These are phyloP conservation scores for Nebria salina DNA, from an alignment of 2,888 invertebrate species.

Conservation along the genomic window DNA sequence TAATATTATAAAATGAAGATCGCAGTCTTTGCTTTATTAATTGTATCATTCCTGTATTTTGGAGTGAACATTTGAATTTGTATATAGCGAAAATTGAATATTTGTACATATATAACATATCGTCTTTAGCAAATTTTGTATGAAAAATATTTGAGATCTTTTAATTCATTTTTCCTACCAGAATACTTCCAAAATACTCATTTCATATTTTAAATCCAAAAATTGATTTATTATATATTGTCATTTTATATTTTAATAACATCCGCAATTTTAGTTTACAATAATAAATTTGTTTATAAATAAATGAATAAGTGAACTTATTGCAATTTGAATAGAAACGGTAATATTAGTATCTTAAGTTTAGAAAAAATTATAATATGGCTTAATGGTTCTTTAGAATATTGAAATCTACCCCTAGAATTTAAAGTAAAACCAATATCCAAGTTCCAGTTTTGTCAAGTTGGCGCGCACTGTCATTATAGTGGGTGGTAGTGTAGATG, in stretches of 20 bases:
- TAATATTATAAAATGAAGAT: conserved; percentile 28
- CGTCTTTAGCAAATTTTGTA: conserved; percentile 45
- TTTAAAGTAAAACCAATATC: neutral
- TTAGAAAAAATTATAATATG: no score
- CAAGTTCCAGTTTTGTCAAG: neutral
- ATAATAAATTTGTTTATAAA: no score
- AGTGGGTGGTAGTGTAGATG: conserved; percentile 24
- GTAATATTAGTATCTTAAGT: no score
- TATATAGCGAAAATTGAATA: conserved; percentile 33
- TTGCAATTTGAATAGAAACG: no score
- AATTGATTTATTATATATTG: neutral
- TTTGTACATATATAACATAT: conserved; percentile 44
- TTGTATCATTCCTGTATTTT: conserved; percentile 37
- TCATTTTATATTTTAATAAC: neutral
- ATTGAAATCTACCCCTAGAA: neutral
- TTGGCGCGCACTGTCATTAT: conserved; percentile 5
- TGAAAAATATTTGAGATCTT: conserved; percentile 21
- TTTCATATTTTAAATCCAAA: neutral
- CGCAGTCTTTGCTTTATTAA: conserved; percentile 26
- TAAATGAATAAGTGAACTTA: no score
- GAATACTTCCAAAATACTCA: neutral
- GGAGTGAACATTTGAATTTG: conserved; percentile 37
- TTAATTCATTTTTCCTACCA: neutral
- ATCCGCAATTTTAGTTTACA: no score
- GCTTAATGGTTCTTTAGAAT: neutral